phyloP scores from a whole-genome alignment of 2,113 vertebrate genomes.

The Mastomys natalensis region DNA sequence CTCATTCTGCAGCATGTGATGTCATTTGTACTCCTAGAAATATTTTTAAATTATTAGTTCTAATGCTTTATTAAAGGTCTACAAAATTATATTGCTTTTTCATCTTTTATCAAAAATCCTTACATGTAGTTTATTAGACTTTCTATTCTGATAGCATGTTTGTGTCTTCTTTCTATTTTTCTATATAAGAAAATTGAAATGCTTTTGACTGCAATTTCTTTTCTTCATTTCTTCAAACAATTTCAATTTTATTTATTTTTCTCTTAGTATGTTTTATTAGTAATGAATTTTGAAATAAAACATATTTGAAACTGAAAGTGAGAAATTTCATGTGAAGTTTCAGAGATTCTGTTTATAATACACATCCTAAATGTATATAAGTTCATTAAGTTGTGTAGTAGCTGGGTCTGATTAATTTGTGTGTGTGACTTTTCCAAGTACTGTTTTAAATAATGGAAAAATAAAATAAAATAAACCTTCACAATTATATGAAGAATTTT shows the following conservation, averaged over 20 bases:
- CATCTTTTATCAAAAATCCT: not conserved
- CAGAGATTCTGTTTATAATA: not conserved
- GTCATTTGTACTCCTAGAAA: not conserved
- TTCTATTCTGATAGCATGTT: not conserved
- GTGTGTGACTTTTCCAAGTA: not conserved
- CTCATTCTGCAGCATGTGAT: not conserved
- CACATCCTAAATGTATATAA: not conserved
- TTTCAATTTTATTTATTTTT: not conserved
- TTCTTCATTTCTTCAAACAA: not conserved
- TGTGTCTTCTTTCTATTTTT: not conserved
- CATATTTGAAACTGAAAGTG: not conserved
- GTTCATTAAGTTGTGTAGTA: not conserved
- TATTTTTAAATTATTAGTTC: not conserved
- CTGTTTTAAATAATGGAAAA: not conserved
- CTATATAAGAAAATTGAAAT: not conserved
- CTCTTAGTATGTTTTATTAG: no score
- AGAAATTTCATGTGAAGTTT: not conserved
- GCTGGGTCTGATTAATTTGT: not conserved
- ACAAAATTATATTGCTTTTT: not conserved
- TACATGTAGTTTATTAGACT: not conserved
- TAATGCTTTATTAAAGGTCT: not conserved
- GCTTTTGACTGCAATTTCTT: not conserved
- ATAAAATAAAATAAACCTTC: not conserved
- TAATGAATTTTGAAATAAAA: not conserved
- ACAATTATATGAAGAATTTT: not conserved